These are phyloP conservation scores for Physocephala rufipes DNA, from an alignment of 2,888 invertebrate species.

Conservation along the genomic window DNA sequence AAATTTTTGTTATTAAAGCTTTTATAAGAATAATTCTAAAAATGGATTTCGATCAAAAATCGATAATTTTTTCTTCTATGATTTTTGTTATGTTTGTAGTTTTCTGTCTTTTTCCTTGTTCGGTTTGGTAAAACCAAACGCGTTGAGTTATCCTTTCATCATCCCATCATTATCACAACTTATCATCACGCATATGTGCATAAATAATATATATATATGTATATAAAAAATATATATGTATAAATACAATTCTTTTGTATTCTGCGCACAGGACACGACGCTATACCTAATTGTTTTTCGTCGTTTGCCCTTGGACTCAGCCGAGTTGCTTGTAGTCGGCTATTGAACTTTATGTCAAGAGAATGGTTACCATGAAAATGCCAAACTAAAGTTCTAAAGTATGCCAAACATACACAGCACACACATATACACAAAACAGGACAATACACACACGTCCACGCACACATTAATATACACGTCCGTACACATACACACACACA, in stretches of 20 bases:
- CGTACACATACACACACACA: background rate
- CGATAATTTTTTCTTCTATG: too few relatives aligned
- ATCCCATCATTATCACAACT: too few relatives aligned
- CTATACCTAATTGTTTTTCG: slow-evolving; percentile 34
- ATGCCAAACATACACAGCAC: background rate
- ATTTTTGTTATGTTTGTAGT: too few relatives aligned
- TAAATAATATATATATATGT: background rate
- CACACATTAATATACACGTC: too few relatives aligned
- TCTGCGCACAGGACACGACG: background rate
- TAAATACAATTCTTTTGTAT: background rate
- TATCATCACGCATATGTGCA: background rate
- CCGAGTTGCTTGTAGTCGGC: slow-evolving; percentile 51
- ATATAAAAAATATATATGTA: background rate
- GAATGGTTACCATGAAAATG: slow-evolving; percentile 49
- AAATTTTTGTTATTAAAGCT: too few relatives aligned
- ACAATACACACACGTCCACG: too few relatives aligned
- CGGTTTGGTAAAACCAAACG: too few relatives aligned
- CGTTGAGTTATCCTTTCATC: too few relatives aligned
- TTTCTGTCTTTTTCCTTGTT: too few relatives aligned
- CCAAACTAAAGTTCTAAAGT: slow-evolving; percentile 21
- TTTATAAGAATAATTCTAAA: too few relatives aligned
- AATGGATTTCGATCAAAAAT: too few relatives aligned
- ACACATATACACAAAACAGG: too few relatives aligned
- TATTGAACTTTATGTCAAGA: slow-evolving; percentile 50
- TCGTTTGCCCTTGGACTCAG: slow-evolving; percentile 53